Base-by-base conservation (phyloP, 1,140 invertebrate species). In the Coenobita brevimanus region DNA sequence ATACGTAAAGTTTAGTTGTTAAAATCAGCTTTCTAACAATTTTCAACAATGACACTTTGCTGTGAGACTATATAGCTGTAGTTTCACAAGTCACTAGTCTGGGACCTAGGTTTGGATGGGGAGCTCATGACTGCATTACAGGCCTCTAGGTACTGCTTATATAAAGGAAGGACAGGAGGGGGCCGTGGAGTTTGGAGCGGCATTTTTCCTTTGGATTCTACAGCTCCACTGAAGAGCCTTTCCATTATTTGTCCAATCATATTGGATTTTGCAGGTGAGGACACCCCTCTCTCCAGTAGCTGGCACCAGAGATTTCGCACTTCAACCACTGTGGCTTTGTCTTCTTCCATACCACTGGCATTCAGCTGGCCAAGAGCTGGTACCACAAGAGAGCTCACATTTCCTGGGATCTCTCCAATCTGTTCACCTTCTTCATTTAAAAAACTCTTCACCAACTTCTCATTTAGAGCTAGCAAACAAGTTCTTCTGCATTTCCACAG, bases 1-100 rank as follows among this genome's bases (percentile, higher is more conserved):
- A 50, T 50, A 50, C 46, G 17, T 17, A n/a, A n/a, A n/a, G n/a
- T n/a, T 8, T 50, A 50, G 46, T 50, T 17, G 6, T 50, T 8
- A 6, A 50, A 50, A 50, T 50, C 67, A 71, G 17, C 21, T 71
- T 27, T 38, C 67, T 71, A 71, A 27, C 67, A 71, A 21, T 71
- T 71, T 71, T 24, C 27, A 71, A 71, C 27, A 50, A 6, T 50
- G 46, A 50, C 17, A 17, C 6, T 50, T 50, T 50, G 6, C 6
- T 50, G 36, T 13, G 43, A 24, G 75, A 57, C 43, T 17, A 36
- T 78, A 24, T 27, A 17, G 10, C n/a, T 17, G 30, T 8, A 57
- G 30, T 80, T 50, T 87, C 85, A 87, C 85, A 87, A 87, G 54
- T 87, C 85, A 73, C 85, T 87, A 4, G 76, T 87, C 85, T 87